Percentiles rank a stretch among this genome's conserved stretches.
These are phyloP conservation scores for Blastobasis lacticolella DNA, from an alignment of 2,888 invertebrate genomes.

Conservation along the genomic window DNA sequence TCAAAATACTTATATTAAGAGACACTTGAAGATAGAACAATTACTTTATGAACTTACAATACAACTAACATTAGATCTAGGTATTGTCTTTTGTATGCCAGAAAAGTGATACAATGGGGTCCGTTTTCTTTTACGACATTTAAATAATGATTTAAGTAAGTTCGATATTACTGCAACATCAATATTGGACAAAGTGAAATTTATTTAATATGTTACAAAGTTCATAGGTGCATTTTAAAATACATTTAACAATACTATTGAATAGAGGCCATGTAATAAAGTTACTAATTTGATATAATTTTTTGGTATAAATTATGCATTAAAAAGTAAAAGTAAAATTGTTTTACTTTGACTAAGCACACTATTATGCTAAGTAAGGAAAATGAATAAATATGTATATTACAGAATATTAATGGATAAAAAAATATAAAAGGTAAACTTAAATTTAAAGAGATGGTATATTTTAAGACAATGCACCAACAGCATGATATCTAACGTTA, in stretches of 20 bases:
- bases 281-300: slow-evolving; percentile 35
- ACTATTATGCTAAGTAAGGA: slow-evolving; percentile 25
- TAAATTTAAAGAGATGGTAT: slow-evolving; percentile 3
- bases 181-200: slow-evolving; percentile 42
- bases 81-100: slow-evolving; percentile 75
- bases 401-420: slow-evolving; percentile 15
- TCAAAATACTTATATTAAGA: slow-evolving; percentile 67
- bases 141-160: slow-evolving; percentile 33
- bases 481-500: slow-evolving; percentile 55
- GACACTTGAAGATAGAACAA: slow-evolving; percentile 72
- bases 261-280: slow-evolving; percentile 46
- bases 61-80: slow-evolving; percentile 73
- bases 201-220: slow-evolving; percentile 34
- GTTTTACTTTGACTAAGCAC: slow-evolving; percentile 21
- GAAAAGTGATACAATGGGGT: slow-evolving; percentile 62
- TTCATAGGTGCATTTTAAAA: slow-evolving; percentile 46
- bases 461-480: slow-evolving; percentile 40
- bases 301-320: slow-evolving; percentile 47
- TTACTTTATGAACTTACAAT: slow-evolving; percentile 67
- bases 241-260: slow-evolving; percentile 41
- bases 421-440: slow-evolving; percentile 19
- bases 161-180: slow-evolving; percentile 54
- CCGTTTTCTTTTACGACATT: slow-evolving; percentile 35
- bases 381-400: slow-evolving; percentile 18
- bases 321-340: slow-evolving; percentile 25